Base-by-base conservation (phyloP, 2,888 invertebrate genomes). In the Sarcophaga subvicina region DNA sequence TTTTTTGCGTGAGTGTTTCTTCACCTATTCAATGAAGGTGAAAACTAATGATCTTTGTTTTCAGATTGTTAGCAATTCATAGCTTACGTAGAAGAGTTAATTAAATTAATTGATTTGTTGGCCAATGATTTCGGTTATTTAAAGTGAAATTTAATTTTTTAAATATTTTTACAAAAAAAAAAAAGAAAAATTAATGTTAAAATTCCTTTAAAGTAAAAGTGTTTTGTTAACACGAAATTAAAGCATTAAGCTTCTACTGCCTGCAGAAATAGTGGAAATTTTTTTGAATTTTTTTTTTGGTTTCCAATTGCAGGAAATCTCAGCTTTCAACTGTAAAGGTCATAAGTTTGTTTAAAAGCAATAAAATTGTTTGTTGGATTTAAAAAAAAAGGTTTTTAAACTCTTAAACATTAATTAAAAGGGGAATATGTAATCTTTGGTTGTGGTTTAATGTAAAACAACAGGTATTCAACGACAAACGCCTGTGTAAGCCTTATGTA, bases 1-100 rank as follows among this genome's bases (percentile, higher is more conserved):
- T 45, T 59, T 82, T 85, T 87, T 81, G 86, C 78, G 78, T 83
- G 81, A 81, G 77, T 76, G 80, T 75, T 64, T 67, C 4, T 81
- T 67, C 4, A 25, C 22, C 27, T 54, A 25, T 22, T 54, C 27
- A 80, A 71, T 66, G n/a, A 49, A 66, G 75, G 37, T 22, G 49
- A 64, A 62, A 17, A 83, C 72, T 66, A 77, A 71, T 83, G 47
- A 78, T 62, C 60, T 22, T 11, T 12, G 54, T 5, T 12, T 54
- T n/a, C 37, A 20, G 77, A 72, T 67, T 49, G 37, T 20, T 10
- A 66, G 63, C 17, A 64, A 77, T 76, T 83, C 80, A 80, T 72
- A 54, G 54, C 54, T 14, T 54, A 54, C 0, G 2, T 4, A 54
- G 12, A 62, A 62, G 62, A 75, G 73, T 71, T 80, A 75, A 75